Evolutionary conservation across 1,140 invertebrate species (phyloP).

Genomic region (Sinonovacula constricta): DNA sequence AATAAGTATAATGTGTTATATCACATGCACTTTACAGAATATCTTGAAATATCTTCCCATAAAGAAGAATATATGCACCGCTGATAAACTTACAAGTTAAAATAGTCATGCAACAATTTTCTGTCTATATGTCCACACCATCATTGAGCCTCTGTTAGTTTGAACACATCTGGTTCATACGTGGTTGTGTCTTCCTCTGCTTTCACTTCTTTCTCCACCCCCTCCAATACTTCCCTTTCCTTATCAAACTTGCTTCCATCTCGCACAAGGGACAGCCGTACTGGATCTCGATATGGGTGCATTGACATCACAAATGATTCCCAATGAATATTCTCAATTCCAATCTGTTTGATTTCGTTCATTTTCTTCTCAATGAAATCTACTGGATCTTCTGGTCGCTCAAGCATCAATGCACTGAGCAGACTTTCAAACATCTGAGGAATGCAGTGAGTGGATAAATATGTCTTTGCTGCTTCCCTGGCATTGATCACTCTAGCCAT

Average conservation of each 20-base stretch:
- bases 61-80: no score
- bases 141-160: conserved; percentile 68
- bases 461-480: conserved; percentile 71
- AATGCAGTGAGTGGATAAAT: conserved; percentile 69
- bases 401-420: conserved; percentile 73
- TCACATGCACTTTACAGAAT: no score
- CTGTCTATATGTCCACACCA: no score
- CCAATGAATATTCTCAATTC: conserved; percentile 76
- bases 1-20: no score
- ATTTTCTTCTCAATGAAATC: conserved; percentile 73
- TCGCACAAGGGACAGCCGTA: conserved; percentile 60
- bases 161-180: conserved; percentile 70
- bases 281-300: conserved; percentile 73
- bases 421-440: conserved; percentile 77
- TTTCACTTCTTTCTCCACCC: conserved; percentile 40
- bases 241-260: conserved; percentile 74
- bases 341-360: conserved; percentile 68
- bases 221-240: conserved; percentile 64
- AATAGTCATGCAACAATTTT: no score
- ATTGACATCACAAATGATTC: conserved; percentile 74
- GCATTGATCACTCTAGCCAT: conserved; percentile 51
- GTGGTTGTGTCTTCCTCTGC: conserved; percentile 49
- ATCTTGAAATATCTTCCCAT: no score
- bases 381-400: conserved; percentile 75
- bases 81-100: no score